Percentiles rank a stretch among this genome's conserved stretches.
Conservation (phyloP, 2,113 vertebrate genomes). For the Podocnemis expansa region DNA sequence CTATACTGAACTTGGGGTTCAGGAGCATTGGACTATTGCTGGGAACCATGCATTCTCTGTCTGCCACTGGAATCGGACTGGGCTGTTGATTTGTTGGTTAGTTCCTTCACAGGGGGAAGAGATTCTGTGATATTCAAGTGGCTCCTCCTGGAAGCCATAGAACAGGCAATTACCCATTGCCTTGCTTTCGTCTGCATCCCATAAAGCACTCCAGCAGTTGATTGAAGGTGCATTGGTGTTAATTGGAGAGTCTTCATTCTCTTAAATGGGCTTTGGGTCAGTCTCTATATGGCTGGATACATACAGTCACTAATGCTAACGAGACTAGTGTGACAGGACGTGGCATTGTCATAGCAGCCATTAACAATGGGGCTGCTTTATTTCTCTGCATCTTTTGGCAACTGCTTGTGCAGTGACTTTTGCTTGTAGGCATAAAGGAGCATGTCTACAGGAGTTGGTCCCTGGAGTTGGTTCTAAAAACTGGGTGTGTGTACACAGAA, state of each 20-base stretch:
- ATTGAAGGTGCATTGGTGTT: neutral
- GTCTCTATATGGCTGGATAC: neutral
- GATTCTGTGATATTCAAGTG: neutral
- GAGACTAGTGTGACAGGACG: neutral
- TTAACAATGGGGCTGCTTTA: neutral
- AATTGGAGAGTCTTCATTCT: neutral
- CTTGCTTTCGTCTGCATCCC: neutral
- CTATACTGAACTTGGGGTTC: neutral
- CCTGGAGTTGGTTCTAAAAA: neutral
- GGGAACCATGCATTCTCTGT: neutral
- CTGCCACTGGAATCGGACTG: neutral
- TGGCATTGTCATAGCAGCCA: neutral
- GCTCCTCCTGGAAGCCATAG: neutral
- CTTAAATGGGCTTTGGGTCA: neutral
- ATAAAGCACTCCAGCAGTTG: neutral
- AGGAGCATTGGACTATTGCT: neutral
- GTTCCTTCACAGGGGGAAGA: neutral
- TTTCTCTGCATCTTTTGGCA: neutral
- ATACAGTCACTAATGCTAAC: neutral
- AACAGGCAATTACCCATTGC: neutral
- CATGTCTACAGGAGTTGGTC: too few relatives aligned
- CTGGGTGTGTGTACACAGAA: fast-evolving
- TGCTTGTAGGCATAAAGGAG: neutral
- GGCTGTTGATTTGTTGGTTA: neutral
- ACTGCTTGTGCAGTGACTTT: neutral